Percentiles rank a stretch among this genome's conserved stretches.
Conservation (phyloP, 1,140 invertebrate species). For the Neuroterus valhalla region DNA sequence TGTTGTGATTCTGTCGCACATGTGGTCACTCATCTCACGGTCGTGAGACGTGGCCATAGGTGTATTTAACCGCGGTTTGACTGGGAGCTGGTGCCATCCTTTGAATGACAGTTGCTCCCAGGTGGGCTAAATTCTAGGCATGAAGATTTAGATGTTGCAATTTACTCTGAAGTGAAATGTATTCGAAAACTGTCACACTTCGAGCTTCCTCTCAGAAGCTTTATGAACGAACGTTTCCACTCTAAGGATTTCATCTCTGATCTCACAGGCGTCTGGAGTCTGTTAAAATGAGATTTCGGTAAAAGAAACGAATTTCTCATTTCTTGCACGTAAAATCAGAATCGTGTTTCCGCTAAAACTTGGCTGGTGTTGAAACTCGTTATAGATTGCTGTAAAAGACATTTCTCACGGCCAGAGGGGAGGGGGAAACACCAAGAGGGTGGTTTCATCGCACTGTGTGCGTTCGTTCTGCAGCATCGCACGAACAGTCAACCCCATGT, state of each 20-base stretch:
- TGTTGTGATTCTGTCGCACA: too few species aligned
- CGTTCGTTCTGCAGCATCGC: conserved; percentile 42
- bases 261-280: conserved; percentile 34
- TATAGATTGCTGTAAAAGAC: conserved; percentile 41
- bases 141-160: background rate
- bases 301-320: conserved; percentile 45
- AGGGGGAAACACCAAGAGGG: conserved; percentile 4
- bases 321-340: conserved; percentile 50
- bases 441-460: conserved; percentile 35
- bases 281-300: conserved; percentile 41
- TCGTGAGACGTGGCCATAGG: too few species aligned
- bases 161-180: conserved; percentile 10
- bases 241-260: conserved; percentile 8
- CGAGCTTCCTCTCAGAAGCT: conserved; percentile 9
- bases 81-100: too few species aligned
- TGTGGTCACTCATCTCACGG: too few species aligned
- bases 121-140: too few species aligned
- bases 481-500: conserved; percentile 47
- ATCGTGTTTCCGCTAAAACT: conserved; percentile 46
- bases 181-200: background rate
- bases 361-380: conserved; percentile 41
- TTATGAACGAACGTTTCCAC: conserved; percentile 23
- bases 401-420: conserved; percentile 38
- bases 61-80: too few species aligned
- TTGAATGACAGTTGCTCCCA: too few species aligned